phyloP scores from a whole-genome alignment of 2,797 vertebrate genomes.

The Bovichtus diacanthus region DNA sequence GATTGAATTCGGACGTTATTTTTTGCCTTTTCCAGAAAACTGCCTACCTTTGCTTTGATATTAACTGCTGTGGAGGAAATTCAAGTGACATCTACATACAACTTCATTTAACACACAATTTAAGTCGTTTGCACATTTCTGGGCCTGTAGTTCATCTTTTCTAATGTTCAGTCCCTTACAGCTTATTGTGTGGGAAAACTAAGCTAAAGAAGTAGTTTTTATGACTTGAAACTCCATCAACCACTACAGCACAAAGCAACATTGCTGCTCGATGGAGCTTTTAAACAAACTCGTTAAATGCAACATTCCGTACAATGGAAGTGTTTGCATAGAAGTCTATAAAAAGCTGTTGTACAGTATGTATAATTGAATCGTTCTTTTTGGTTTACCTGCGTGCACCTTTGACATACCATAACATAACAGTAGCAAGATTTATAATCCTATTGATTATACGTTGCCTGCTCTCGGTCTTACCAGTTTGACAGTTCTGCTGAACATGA shows the following conservation, averaged over 20 bases:
- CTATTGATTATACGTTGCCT: not conserved
- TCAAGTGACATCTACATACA: not conserved
- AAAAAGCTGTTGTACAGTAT: not conserved
- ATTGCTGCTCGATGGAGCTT: constrained; percentile 26
- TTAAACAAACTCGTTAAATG: constrained; percentile 33
- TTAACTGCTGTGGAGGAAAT: not conserved
- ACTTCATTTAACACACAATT: not conserved
- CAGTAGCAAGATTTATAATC: not conserved
- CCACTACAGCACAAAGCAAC: constrained; percentile 48
- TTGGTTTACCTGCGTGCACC: constrained; percentile 20
- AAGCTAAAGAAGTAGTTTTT: constrained; percentile 10
- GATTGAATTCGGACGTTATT: too few species aligned
- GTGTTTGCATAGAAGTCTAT: constrained; percentile 7
- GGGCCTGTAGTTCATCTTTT: constrained; percentile 9
- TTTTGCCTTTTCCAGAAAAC: too few species aligned
- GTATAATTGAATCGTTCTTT: not conserved
- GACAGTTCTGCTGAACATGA: not conserved
- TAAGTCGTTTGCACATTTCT: constrained; percentile 50
- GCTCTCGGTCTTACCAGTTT: too few species aligned
- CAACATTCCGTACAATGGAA: constrained; percentile 13
- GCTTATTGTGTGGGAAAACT: constrained; percentile 9
- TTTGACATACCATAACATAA: constrained; percentile 9
- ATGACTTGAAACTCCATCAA: constrained; percentile 33
- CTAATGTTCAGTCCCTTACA: constrained; percentile 24
- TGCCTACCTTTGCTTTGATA: not conserved